These are phyloP conservation scores for Alitta virens DNA, from an alignment of 2,888 invertebrate genomes.

Conservation along the genomic window DNA sequence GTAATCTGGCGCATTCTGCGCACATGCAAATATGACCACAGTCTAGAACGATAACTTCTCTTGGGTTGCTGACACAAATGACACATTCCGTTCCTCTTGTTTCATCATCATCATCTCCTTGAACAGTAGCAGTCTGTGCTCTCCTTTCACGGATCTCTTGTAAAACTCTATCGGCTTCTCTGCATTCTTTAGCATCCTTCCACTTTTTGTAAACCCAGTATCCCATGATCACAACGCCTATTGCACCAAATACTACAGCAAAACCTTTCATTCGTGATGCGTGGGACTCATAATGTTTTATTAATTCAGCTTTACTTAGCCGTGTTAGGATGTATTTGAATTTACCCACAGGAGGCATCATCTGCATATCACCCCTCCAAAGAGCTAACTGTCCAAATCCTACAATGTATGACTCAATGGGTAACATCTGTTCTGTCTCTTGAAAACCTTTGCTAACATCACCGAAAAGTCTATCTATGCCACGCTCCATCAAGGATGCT, in stretches of 20 bases:
- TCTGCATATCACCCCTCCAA: conserved; percentile 64
- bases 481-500: conserved; percentile 73
- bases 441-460: conserved; percentile 78
- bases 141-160: conserved; percentile 22
- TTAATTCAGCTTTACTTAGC: conserved; percentile 72
- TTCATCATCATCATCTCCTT: conserved; percentile 3
- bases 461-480: conserved; percentile 83
- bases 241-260: conserved; percentile 62
- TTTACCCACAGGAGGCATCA: conserved; percentile 72
- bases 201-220: conserved; percentile 62
- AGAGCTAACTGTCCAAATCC: conserved; percentile 75
- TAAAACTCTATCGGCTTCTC: conserved; percentile 12
- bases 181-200: conserved; percentile 21
- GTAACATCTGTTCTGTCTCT: conserved; percentile 81
- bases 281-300: conserved; percentile 72
- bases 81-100: conserved; percentile 65
- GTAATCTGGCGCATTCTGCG: conserved; percentile 77
- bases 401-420: conserved; percentile 77
- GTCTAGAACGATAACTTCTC: conserved; percentile 82
- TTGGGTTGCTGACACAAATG: conserved; percentile 80
- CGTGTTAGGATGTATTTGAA: conserved; percentile 71
- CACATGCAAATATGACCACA: conserved; percentile 90
- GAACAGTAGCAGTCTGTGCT: not conserved
- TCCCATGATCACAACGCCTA: conserved; percentile 62
- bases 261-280: conserved; percentile 63